These are phyloP conservation scores for Molanna angustata DNA, from an alignment of 2,888 invertebrate genomes.

Conservation along the genomic window DNA sequence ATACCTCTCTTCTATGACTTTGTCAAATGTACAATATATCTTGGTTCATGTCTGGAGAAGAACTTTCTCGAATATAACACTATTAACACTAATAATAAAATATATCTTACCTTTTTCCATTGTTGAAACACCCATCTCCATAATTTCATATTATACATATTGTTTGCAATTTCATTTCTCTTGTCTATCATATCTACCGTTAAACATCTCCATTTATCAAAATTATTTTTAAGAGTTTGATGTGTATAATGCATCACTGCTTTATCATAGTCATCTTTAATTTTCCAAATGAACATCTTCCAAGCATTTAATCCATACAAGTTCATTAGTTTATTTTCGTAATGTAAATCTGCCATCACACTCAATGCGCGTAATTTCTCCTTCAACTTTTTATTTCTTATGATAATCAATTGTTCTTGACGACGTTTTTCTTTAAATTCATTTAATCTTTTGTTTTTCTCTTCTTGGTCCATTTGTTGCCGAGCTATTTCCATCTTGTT, in stretches of 20 bases:
- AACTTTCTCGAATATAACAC: too few relatives aligned
- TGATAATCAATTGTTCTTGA: slow-evolving; percentile 59
- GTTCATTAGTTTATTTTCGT: slow-evolving; percentile 45
- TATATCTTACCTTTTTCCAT: slow-evolving; percentile 49
- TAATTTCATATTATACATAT: slow-evolving; percentile 52
- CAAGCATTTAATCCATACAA: slow-evolving; percentile 48
- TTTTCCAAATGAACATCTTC: slow-evolving; percentile 41
- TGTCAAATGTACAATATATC: too few relatives aligned
- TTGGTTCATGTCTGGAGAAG: too few relatives aligned
- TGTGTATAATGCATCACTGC: slow-evolving; percentile 50
- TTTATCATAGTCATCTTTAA: slow-evolving; percentile 45
- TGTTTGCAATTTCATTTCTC: slow-evolving; percentile 56
- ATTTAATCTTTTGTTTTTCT: slow-evolving; percentile 56
- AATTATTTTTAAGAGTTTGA: slow-evolving; percentile 50
- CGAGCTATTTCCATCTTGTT: slow-evolving; percentile 52
- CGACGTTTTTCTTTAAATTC: slow-evolving; percentile 61
- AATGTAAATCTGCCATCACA: slow-evolving; percentile 54
- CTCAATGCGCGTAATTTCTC: slow-evolving; percentile 48
- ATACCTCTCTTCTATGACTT: too few relatives aligned
- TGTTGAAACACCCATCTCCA: slow-evolving; percentile 46
- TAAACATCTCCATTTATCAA: slow-evolving; percentile 54
- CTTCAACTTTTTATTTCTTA: slow-evolving; percentile 55
- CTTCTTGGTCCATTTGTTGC: slow-evolving; percentile 59
- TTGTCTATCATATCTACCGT: slow-evolving; percentile 51
- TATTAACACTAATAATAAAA: slow-evolving; percentile 10